Evolutionary conservation across 2,888 invertebrate genomes (phyloP).

Genomic region (Meteorus cinctellus): DNA sequence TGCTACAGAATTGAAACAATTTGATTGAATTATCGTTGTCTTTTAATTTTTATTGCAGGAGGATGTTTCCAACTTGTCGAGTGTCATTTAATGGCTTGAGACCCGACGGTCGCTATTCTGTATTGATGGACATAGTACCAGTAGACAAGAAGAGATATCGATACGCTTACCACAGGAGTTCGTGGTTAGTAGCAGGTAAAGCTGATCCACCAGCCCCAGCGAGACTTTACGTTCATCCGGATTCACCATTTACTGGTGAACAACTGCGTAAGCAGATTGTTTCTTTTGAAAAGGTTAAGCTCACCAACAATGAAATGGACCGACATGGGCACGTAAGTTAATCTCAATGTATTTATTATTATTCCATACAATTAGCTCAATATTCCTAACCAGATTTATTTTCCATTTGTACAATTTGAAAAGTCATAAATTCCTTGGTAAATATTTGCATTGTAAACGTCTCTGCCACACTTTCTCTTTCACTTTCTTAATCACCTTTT

Average conservation of each 20-base stretch:
- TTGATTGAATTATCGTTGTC: slow-evolving; percentile 17
- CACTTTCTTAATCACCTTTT: slow-evolving; percentile 6
- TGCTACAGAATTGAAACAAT: background rate
- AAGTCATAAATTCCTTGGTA: slow-evolving; percentile 18
- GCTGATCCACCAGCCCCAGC: slow-evolving; percentile 97
- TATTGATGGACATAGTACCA: slow-evolving; percentile 96
- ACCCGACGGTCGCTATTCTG: slow-evolving; percentile 90
- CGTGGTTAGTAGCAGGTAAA: slow-evolving; percentile 98
- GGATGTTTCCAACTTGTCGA: slow-evolving; percentile 98
- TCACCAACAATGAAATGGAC: slow-evolving; percentile 98
- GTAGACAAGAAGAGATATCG: slow-evolving; percentile 97
- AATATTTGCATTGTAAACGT: slow-evolving; percentile 5
- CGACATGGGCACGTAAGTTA: slow-evolving; percentile 90
- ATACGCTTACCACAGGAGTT: slow-evolving; percentile 98
- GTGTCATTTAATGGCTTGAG: slow-evolving; percentile 92
- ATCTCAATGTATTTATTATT: background rate
- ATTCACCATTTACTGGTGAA: slow-evolving; percentile 96
- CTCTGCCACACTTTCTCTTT: background rate
- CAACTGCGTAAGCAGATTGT: slow-evolving; percentile 97
- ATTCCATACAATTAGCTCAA: background rate
- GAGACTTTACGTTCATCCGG: slow-evolving; percentile 95
- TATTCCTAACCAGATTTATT: slow-evolving; percentile 59
- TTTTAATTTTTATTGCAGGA: slow-evolving; percentile 76
- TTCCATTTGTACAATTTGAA: slow-evolving; percentile 26
- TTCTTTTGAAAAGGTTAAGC: slow-evolving; percentile 98